Evolutionary conservation across 2,888 invertebrate genomes (phyloP), one percentile per base, ranked within the genome.

Genomic region (Allolobophora icterica): DNA sequence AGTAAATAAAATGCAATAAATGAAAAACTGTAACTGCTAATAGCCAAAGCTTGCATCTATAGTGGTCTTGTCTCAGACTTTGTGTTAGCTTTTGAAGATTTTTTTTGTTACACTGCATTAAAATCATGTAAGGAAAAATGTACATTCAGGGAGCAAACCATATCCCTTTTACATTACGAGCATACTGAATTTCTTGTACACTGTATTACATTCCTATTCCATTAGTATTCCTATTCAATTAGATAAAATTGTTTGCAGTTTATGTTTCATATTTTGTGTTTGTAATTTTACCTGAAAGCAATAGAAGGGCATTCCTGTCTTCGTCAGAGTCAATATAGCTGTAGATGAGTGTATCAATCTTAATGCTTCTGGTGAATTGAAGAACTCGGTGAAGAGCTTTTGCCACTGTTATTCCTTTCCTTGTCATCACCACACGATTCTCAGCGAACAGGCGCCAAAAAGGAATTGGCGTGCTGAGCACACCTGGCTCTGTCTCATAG

Each of bases 381-480:
- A 92, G 89, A 35, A 92, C 35, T 84, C 90, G 89, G 34, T 89
- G 45, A 34, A 92, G 90, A 34, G 92, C 84, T 45, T 91, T 84
- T 33, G 89, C 91, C 21, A 89, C 84, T 21, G 89, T 83, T 30
- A 92, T n/a, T 2, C 90, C 89, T 5, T n/a, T 17, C n/a, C 91
- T 89, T 24, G 58, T 38, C 89, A 90, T 58, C 71, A 91, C 15
- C n/a, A 42, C n/a, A 6, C 90, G 84, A 34, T 90, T 90, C 45
- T 84, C 89, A 13, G 89, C 52, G 13, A 92, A 30, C 24, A 24
- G 84, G 33, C 35, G 35, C 89, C 89, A 91, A 34, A 92, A 91
- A 35, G 91, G 91, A 33, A 91, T 52, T 30, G 91, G 91, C 8
- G 33, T 83, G 45, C 42, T 33, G 13, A 38, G 52, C 34, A 45